phyloP scores from a whole-genome alignment of 2,888 invertebrate species.

The Agrochola circellaris region DNA sequence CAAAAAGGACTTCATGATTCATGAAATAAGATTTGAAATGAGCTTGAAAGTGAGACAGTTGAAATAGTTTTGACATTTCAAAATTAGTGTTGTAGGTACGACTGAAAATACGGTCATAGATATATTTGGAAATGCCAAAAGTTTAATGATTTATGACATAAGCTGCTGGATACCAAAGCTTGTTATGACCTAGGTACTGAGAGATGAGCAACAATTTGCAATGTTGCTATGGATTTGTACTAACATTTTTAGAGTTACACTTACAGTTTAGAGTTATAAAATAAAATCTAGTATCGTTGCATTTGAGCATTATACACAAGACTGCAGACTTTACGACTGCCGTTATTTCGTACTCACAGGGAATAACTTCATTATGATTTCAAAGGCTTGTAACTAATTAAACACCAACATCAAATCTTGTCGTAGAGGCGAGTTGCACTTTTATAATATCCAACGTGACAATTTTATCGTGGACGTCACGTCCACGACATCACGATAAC shows the following conservation, averaged over 20 bases:
- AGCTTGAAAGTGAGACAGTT: slow-evolving; percentile 11
- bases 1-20: slow-evolving; percentile 12
- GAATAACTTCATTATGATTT: not conserved
- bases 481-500: not conserved
- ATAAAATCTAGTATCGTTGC: not conserved
- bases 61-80: slow-evolving; percentile 64
- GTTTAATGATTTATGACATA: slow-evolving; percentile 44
- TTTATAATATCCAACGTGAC: not conserved
- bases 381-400: not conserved
- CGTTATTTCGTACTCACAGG: not conserved
- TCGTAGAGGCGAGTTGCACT: not conserved
- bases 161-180: slow-evolving; percentile 2
- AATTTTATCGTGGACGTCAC: not conserved
- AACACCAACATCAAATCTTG: not conserved
- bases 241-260: slow-evolving; percentile 5
- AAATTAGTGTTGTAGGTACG: slow-evolving; percentile 59
- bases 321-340: not conserved
- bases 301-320: not conserved
- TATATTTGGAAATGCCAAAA: slow-evolving; percentile 40
- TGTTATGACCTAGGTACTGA: not conserved
- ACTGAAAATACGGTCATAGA: slow-evolving; percentile 50
- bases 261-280: not conserved
- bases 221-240: not conserved
- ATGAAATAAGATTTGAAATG: slow-evolving; percentile 37
- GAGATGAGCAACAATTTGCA: not conserved